phyloP scores from a whole-genome alignment of 1,140 invertebrate species.

The Nebria ingens region DNA sequence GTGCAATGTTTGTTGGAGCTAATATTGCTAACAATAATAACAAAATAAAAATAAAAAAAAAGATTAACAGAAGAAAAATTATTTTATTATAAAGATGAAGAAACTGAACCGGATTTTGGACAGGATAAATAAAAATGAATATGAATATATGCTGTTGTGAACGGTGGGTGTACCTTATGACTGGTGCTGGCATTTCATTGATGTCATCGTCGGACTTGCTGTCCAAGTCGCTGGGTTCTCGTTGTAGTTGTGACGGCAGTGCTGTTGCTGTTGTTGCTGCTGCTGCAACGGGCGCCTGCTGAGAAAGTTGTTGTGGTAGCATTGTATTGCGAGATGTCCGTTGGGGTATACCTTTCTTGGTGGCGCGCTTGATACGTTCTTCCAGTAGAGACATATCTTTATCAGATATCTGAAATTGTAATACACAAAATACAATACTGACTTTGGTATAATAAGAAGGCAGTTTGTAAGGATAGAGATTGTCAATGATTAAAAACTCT shows the following conservation, averaged over 20 bases:
- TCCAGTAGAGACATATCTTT: conserved; percentile 91
- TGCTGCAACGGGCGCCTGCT: background rate
- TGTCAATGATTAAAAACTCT: no score
- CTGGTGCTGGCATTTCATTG: conserved; percentile 26
- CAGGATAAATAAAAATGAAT: no score
- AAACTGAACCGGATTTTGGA: no score
- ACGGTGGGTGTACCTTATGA: conserved; percentile 6
- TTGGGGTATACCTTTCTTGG: conserved; percentile 41
- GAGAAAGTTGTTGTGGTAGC: conserved; percentile 29
- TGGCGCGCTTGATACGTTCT: conserved; percentile 84
- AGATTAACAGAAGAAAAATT: no score
- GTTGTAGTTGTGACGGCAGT: conserved; percentile 31
- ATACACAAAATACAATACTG: conserved; percentile 11
- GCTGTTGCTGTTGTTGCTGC: conserved; percentile 17
- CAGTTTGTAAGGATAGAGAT: conserved; percentile 26
- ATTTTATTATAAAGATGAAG: no score
- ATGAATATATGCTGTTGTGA: no score
- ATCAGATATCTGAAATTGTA: conserved; percentile 62
- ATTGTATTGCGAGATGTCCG: background rate
- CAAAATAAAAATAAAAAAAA: no score
- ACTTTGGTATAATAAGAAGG: conserved; percentile 10
- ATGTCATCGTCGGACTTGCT: conserved; percentile 21
- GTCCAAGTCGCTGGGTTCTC: conserved; percentile 33
- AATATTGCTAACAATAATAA: no score
- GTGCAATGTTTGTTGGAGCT: no score